Conservation (phyloP, 2,888 invertebrate species). For the Zootermopsis nevadensis region DNA sequence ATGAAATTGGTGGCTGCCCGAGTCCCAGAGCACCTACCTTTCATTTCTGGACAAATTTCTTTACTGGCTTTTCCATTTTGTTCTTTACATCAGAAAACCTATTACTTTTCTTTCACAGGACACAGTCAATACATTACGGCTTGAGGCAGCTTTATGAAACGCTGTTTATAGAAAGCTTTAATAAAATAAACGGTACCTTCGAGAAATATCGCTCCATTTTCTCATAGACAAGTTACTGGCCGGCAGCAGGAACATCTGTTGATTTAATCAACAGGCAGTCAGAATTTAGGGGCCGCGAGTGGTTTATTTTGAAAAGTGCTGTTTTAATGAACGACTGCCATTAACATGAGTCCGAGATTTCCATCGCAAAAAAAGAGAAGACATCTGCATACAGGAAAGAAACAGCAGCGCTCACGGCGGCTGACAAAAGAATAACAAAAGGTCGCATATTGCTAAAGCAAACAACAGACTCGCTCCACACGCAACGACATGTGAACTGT, state of each 20-base stretch:
- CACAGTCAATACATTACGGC: not conserved
- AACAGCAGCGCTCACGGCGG: not conserved
- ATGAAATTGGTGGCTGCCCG: too few species aligned
- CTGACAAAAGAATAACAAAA: constrained; percentile 32
- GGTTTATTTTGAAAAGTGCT: constrained; percentile 30
- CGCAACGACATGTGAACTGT: not conserved
- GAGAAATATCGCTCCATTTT: not conserved
- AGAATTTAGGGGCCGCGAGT: not conserved
- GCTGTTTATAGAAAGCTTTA: not conserved
- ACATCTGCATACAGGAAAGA: constrained; percentile 28
- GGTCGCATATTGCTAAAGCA: not conserved
- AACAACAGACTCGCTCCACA: constrained; percentile 8
- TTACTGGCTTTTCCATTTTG: too few species aligned
- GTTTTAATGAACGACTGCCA: constrained; percentile 24
- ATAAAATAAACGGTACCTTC: not conserved
- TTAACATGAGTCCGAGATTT: constrained; percentile 15
- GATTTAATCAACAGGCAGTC: constrained; percentile 34
- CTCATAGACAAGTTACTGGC: constrained; percentile 22
- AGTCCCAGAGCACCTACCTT: too few species aligned
- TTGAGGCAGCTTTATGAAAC: not conserved
- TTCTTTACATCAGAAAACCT: too few species aligned
- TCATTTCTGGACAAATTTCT: too few species aligned
- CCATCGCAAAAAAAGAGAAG: constrained; percentile 28
- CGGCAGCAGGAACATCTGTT: constrained; percentile 13
- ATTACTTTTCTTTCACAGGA: too few species aligned